Conservation (phyloP, 2,113 vertebrate genomes). For the Dasypus novemcinctus region DNA sequence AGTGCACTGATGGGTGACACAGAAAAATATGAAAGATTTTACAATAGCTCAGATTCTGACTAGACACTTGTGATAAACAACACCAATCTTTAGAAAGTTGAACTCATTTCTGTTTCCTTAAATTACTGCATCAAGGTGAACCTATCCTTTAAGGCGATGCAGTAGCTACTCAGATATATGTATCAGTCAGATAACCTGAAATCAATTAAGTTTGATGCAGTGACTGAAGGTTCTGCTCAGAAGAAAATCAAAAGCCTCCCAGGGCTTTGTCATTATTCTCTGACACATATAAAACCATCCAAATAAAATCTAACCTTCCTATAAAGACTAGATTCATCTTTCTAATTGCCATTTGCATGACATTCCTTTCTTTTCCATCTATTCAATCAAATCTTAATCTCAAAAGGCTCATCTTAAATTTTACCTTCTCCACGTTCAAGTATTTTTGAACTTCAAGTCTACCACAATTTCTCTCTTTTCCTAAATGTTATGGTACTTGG, state of each 20-base stretch:
- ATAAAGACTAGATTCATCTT: constrained; percentile 34
- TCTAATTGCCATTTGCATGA: constrained; percentile 38
- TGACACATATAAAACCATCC: not conserved
- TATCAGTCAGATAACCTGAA: constrained; percentile 43
- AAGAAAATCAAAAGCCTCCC: constrained; percentile 42
- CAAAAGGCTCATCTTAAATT: constrained; percentile 51
- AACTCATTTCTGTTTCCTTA: constrained; percentile 11
- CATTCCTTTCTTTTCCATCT: constrained; percentile 9
- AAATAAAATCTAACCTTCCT: constrained; percentile 53
- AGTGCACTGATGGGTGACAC: not conserved
- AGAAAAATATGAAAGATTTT: constrained; percentile 2
- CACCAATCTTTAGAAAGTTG: not conserved
- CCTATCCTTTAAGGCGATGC: not conserved
- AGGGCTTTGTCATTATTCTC: constrained; percentile 6
- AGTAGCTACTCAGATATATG: not conserved
- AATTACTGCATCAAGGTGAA: not conserved
- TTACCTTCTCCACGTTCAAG: not conserved
- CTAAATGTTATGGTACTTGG: not conserved
- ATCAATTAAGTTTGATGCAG: constrained; percentile 26
- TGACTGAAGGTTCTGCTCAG: constrained; percentile 28
- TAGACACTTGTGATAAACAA: not conserved
- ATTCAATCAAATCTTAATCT: constrained; percentile 52
- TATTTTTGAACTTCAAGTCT: constrained; percentile 16
- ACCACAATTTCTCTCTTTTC: constrained; percentile 28
- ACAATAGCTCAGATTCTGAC: not conserved